Percentiles rank a stretch among this genome's conserved stretches.
These are phyloP conservation scores for Mesaphorura yosii DNA, from an alignment of 1,140 invertebrate genomes.

Conservation along the genomic window DNA sequence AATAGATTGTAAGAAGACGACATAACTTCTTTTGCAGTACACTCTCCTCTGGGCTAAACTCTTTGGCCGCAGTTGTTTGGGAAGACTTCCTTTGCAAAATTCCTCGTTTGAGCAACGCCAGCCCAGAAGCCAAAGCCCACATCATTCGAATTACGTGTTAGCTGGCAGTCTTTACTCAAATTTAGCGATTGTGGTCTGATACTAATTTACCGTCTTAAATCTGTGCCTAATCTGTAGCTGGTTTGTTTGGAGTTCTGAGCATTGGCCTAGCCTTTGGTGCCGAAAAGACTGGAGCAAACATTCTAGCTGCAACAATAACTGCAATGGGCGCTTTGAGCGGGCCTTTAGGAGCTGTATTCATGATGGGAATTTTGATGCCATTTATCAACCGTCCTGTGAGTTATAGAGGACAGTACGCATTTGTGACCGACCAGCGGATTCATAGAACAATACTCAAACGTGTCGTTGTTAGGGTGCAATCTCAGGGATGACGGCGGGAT, in stretches of 20 bases:
- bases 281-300: constrained; percentile 28
- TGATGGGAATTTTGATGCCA: constrained; percentile 39
- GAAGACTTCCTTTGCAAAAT: constrained; percentile 38
- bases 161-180: not conserved
- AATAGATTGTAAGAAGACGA: no score
- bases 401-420: not conserved
- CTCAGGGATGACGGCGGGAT: constrained; percentile 29
- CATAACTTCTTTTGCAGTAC: constrained; percentile 39
- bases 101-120: constrained; percentile 12
- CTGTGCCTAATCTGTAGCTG: constrained; percentile 19
- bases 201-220: not conserved
- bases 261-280: constrained; percentile 30
- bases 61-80: constrained; percentile 41
- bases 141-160: constrained; percentile 27
- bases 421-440: not conserved
- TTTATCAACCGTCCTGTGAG: constrained; percentile 35
- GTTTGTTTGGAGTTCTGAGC: constrained; percentile 27
- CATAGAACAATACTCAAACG: not conserved
- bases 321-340: constrained; percentile 39
- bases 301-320: constrained; percentile 37
- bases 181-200: no score
- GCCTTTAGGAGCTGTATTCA: constrained; percentile 36
- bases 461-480: constrained; percentile 33
- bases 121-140: constrained; percentile 15
- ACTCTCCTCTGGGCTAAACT: constrained; percentile 42